Percentiles rank a stretch among this genome's conserved stretches.
Conservation (phyloP, 2,113 vertebrate genomes). For the Oxygymnocypris stewartii region DNA sequence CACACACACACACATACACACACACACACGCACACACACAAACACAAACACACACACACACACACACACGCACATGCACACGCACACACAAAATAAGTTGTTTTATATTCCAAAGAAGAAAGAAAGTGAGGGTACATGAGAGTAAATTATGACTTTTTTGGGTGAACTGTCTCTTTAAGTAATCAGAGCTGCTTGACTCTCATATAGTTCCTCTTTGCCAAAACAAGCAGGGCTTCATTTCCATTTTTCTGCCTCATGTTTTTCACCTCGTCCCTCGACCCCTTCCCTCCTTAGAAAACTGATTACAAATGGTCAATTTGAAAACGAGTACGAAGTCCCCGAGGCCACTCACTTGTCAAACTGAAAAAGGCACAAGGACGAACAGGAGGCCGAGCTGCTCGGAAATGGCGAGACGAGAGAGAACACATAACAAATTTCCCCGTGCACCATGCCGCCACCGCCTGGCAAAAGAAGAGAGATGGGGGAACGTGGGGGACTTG, state of each 20-base stretch:
- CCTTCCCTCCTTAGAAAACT: slow-evolving; percentile 70
- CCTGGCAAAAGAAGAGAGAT: slow-evolving; percentile 60
- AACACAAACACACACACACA: too few species aligned
- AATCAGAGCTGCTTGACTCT: neutral
- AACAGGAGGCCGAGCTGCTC: slow-evolving; percentile 64
- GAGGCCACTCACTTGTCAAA: slow-evolving; percentile 77
- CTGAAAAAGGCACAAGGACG: slow-evolving; percentile 77
- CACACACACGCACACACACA: too few species aligned
- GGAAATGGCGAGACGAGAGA: slow-evolving; percentile 43
- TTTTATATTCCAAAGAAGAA: neutral
- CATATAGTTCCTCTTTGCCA: slow-evolving; percentile 57
- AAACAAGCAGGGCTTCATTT: slow-evolving; percentile 56
- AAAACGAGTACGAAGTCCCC: slow-evolving; percentile 78
- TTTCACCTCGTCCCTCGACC: slow-evolving; percentile 37
- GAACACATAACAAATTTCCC: slow-evolving; percentile 74
- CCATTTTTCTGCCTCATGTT: slow-evolving; percentile 41
- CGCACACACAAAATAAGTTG: neutral
- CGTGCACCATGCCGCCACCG: slow-evolving; percentile 31
- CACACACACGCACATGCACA: too few species aligned
- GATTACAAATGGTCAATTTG: slow-evolving; percentile 82
- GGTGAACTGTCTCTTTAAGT: slow-evolving; percentile 10
- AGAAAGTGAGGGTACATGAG: too few species aligned
- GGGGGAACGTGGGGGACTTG: slow-evolving; percentile 64
- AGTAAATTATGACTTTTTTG: neutral
- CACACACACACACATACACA: too few species aligned